phyloP scores from a whole-genome alignment of 2,888 invertebrate species.

The Eupithecia inturbata region DNA sequence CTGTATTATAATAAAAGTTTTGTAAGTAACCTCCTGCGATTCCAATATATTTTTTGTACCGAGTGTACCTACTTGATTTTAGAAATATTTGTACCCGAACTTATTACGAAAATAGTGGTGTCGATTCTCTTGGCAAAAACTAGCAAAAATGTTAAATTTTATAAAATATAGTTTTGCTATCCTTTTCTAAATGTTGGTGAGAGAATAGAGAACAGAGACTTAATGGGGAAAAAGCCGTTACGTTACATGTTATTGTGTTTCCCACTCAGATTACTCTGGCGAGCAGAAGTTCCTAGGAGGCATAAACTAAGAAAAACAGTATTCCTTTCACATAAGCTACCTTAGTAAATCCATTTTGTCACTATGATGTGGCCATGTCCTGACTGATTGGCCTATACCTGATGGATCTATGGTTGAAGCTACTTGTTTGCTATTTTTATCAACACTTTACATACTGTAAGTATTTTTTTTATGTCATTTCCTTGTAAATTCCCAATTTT shows the following conservation, averaged over 20 bases:
- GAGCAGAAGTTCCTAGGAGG: neutral
- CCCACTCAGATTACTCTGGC: neutral
- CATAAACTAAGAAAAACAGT: too few species aligned
- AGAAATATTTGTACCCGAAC: conserved; percentile 28
- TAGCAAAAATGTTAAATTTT: neutral
- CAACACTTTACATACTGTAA: neutral
- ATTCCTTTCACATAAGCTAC: neutral
- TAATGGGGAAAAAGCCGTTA: neutral
- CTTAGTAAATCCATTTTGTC: neutral
- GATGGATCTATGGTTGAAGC: neutral
- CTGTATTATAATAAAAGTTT: conserved; percentile 31
- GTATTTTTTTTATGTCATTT: neutral
- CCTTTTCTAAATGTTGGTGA: neutral
- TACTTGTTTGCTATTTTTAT: neutral
- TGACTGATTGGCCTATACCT: neutral
- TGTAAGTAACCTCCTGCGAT: conserved; percentile 17
- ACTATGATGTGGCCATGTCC: neutral
- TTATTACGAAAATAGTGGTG: neutral
- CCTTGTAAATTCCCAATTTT: neutral
- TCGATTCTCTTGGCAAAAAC: neutral
- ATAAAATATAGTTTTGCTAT: conserved; percentile 9
- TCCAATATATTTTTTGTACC: conserved; percentile 39
- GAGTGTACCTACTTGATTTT: conserved; percentile 24
- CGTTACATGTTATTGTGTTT: neutral
- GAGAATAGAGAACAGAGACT: conserved; percentile 1